Evolutionary conservation across 2,113 vertebrate species (phyloP), one percentile per base, ranked within the genome.

Genomic region (Pelobates fuscus): DNA sequence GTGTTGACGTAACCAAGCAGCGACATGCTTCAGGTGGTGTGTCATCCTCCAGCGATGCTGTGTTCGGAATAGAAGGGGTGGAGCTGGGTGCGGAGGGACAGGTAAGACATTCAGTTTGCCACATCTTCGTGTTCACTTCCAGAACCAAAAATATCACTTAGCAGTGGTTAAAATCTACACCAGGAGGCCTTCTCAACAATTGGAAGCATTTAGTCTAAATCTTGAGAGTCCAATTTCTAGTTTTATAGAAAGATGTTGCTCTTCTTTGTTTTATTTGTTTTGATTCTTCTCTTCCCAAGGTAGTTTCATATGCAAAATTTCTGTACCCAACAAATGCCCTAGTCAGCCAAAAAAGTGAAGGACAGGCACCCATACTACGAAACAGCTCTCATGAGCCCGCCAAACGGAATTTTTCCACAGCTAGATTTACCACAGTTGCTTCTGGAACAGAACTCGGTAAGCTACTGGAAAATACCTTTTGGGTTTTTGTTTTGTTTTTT

Each of bases 301-400:
- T 97, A 0, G 96, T 99, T 80, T 99, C 97, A 25, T 99, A 99
- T 64, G 95, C 96, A 72, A 95, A 93, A 86, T 98, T 96, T 88
- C 81, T 99, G 77, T 96, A 95, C 71, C 95, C 96, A 0, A 98
- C 96, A 44, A 97, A 98, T 0, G 97, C 96, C 11, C 86, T 99
- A 26, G 94, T 96, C 27, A 82, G 89, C 17, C 91, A 91, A 81
- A 96, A 95, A 85, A 88, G 84, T 0, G 94, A 97, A 5, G 52
- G 84, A 78, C 86, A 89, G 0, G 70, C 91, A 69, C 87, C 89
- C 46, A 79, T 80, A 17, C 70, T 84, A 0, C 88, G 93, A 27
- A 85, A 88, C 77, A 87, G 84, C 62, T 78, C 89, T 72, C 75
- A 90, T 17, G 73, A 76, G 14, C 3, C 57, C 27, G 46, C 64